These are phyloP conservation scores for Crioceris asparagi DNA, from an alignment of 2,888 invertebrate genomes.

Conservation along the genomic window DNA sequence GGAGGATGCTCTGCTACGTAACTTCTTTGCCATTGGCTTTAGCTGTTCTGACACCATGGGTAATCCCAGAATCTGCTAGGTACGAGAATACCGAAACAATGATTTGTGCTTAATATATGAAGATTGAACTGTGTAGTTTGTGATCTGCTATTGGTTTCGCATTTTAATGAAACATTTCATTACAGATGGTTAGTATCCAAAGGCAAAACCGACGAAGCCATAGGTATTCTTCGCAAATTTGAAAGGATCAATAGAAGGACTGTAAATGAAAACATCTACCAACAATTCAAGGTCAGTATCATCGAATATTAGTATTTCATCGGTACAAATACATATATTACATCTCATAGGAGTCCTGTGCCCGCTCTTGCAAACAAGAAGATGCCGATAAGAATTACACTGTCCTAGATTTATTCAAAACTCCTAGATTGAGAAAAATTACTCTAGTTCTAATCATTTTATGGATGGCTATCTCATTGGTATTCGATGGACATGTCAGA, in stretches of 20 bases:
- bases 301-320: neutral
- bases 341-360: constrained; percentile 49
- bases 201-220: constrained; percentile 69
- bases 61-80: constrained; percentile 81
- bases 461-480: constrained; percentile 84
- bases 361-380: constrained; percentile 60
- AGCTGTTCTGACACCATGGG: constrained; percentile 60
- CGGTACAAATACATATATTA: neutral
- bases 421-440: constrained; percentile 63
- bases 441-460: constrained; percentile 70
- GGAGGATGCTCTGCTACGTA: constrained; percentile 65
- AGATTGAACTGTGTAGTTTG: no score
- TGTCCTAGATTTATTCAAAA: constrained; percentile 68
- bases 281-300: constrained; percentile 58
- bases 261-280: constrained; percentile 62
- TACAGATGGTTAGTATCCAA: constrained; percentile 77
- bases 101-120: no score
- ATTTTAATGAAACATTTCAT: constrained; percentile 18
- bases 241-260: constrained; percentile 67
- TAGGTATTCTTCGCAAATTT: constrained; percentile 66
- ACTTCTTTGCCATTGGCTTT: constrained; percentile 69
- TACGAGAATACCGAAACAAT: no score
- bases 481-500: constrained; percentile 80
- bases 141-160: no score
- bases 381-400: constrained; percentile 61